Percentiles rank a stretch among this genome's conserved stretches.
Evolutionary conservation across 2,888 invertebrate species (phyloP).

Genomic region (Neria commutata): DNA sequence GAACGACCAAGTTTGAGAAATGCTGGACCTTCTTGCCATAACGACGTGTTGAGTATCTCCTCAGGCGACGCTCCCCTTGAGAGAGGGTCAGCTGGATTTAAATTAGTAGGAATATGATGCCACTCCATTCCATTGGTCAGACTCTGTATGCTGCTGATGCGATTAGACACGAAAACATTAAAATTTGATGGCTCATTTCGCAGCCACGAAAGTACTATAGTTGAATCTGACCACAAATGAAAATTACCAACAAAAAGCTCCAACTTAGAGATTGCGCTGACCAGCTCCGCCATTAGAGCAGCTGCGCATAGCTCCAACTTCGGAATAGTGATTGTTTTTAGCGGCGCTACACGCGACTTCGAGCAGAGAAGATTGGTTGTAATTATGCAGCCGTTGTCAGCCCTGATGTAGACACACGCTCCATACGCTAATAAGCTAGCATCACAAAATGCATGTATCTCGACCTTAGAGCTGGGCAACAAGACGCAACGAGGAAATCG

Average conservation of each 20-base stretch:
- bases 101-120: constrained; percentile 22
- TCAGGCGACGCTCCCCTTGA: constrained; percentile 24
- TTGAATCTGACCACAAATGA: constrained; percentile 25
- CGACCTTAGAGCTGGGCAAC: background rate
- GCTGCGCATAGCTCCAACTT: constrained; percentile 22
- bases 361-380: constrained; percentile 12
- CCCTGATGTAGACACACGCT: constrained; percentile 22
- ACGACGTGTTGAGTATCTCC: constrained; percentile 17
- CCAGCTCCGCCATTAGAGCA: constrained; percentile 16
- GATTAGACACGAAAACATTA: constrained; percentile 2
- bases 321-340: constrained; percentile 23
- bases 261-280: background rate
- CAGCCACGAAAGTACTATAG: constrained; percentile 18
- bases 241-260: background rate
- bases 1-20: background rate
- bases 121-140: constrained; percentile 21
- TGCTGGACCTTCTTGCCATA: constrained; percentile 20
- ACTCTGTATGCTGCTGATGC: background rate
- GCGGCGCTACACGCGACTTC: constrained; percentile 17
- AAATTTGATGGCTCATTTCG: background rate
- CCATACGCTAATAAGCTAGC: constrained; percentile 23
- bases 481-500: constrained; percentile 16
- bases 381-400: background rate
- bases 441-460: constrained; percentile 27
- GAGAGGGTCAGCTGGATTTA: constrained; percentile 25